phyloP scores from a whole-genome alignment of 2,113 vertebrate genomes.

The Saguinus midas region DNA sequence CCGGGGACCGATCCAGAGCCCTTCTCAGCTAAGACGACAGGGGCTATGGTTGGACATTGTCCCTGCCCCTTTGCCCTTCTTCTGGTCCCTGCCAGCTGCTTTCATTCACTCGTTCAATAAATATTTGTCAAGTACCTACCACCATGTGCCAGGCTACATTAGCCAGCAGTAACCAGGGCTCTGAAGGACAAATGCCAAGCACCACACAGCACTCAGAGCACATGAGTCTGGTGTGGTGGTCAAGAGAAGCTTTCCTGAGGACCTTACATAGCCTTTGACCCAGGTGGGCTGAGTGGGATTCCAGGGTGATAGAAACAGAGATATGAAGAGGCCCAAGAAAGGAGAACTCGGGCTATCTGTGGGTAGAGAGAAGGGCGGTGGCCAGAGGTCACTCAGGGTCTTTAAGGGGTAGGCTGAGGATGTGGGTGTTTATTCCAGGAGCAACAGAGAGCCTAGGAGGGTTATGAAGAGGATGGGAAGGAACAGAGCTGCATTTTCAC shows the following conservation, averaged over 20 bases:
- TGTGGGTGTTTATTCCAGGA: not conserved
- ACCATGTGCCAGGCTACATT: not conserved
- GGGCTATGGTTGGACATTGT: not conserved
- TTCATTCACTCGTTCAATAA: not conserved
- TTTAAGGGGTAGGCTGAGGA: not conserved
- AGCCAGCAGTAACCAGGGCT: not conserved
- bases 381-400: not conserved
- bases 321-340: not conserved
- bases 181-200: not conserved
- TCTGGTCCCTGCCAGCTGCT: not conserved
- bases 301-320: not conserved
- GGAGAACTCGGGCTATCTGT: not conserved
- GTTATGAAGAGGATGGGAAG: not conserved
- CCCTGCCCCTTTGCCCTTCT: not conserved
- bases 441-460: not conserved
- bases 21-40: not conserved
- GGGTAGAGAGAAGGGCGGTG: not conserved
- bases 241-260: not conserved
- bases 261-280: not conserved
- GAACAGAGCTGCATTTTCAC: not conserved
- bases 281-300: not conserved
- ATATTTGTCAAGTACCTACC: not conserved
- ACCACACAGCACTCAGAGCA: not conserved
- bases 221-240: accelerated
- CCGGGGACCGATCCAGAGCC: not conserved